Evolutionary conservation across 2,888 invertebrate species (phyloP), one percentile per base, ranked within the genome.

Genomic region (Drosophila differens): DNA sequence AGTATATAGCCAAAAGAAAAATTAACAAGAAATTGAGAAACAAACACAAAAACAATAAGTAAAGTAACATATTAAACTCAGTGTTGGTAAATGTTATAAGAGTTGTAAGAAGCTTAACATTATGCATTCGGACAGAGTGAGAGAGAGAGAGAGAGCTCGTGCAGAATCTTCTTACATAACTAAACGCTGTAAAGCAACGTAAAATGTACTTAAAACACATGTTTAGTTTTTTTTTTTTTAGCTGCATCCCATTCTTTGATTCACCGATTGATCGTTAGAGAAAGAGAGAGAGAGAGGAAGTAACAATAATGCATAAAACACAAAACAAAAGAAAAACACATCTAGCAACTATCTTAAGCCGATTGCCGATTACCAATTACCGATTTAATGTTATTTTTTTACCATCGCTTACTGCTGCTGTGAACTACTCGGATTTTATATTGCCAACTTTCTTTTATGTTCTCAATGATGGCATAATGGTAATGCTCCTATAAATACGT

Each of bases 171-270:
- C 75, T 79, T 75, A 54, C 2, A 12, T 7, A 79, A 55, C 76
- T 71, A 66, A 70, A 68, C 62, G 58, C 67, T 57, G 76, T 66
- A 76, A 58, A 61, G 28, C 64, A 57, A 44, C 65, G 33, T 41
- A 44, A 70, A 75, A 70, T 76, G 79, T 79, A 79, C 79, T 79
- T 79, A 79, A 47, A 79, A 53, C 64, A 70, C 79, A 67, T 60
- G 64, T 70, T 76, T 69, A 67, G 39, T 57, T 30, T 22, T 57
- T n/a, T 12, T 19, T 12, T 22, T 9, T 67, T 76, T 67, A 67
- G 61, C 49, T 49, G 62, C 62, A 52, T 14, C 54, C 19, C 54
- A 59, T 41, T 51, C 35, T 37, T 37, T 33, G n/a, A 54, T 28
- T 61, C 25, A 58, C 1, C 30, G 39, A 6, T 55, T 54, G 28